Base-by-base conservation (phyloP, 2,113 vertebrate genomes). In the Odocoileus virginianus region DNA sequence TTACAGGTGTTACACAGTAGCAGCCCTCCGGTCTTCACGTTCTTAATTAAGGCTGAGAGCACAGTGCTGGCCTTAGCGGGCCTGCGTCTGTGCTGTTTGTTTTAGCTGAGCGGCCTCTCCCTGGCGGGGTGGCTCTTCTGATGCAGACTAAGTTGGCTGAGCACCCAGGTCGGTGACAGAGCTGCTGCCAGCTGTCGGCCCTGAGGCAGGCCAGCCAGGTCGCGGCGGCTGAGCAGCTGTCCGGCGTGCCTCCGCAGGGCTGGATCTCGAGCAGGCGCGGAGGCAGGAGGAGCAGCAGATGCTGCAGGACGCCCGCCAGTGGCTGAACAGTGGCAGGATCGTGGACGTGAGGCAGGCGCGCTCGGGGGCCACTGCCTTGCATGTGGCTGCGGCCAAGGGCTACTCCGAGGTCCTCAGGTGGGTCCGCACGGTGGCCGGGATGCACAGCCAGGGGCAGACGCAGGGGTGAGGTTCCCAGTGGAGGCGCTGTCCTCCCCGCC, bases 381-480 rank as follows among this genome's bases (percentile, higher is more conserved):
- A 99, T 0, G 99, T 99, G 10, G 99, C 99, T 52, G 99, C 99
- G 1, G 99, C 99, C 88, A 99, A 99, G 98, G 99, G 99, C 97
- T 99, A 99, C 95, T 97, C 99, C 10, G 99, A 99, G 98, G 99
- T 99, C 92, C 99, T 99, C 98, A 99, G 99, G 99, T 99, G 98
- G 92, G 43, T 97, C 93, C 33, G 0, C 45, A 28, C 8, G 0
- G 13, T 2, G 4, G 43, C 27, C 1, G 14, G 76, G 76, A 9
- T 1, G 2, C 27, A 16, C 43, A 10, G 43, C 74, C 4, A 0
- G n/a, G 64, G 10, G 27, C 64, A 11, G n/a, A 11, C 17, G 8
- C 8, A 0, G 33, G 7, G 3, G 30, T 1, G 64, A 21, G n/a
- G 64, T 5, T n/a, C 33, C 33, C 7, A 21, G 64, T 2, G 14